Percentiles rank a stretch among this genome's conserved stretches.
Conservation (phyloP, 2,113 vertebrate genomes). For the Colistium nudipinnis region DNA sequence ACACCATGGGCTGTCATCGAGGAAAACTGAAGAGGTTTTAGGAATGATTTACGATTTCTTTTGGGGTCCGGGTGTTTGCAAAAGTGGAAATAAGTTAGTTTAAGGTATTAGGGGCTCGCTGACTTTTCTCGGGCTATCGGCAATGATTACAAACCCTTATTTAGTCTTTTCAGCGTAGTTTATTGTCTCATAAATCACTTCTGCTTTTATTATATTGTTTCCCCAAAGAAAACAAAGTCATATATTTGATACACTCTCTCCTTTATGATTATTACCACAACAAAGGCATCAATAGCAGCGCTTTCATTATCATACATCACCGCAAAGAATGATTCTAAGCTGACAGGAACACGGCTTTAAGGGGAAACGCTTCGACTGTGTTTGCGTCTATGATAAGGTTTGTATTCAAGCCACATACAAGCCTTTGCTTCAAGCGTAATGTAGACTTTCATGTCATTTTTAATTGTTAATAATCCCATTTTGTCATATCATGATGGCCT, state of each 20-base stretch:
- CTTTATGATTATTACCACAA: conserved; percentile 27
- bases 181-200: conserved; percentile 51
- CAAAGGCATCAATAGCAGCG: conserved; percentile 4
- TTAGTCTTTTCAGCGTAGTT: conserved; percentile 22
- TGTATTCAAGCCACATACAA: neutral
- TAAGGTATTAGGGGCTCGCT: conserved; percentile 25
- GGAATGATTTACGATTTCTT: conserved; percentile 32
- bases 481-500: conserved; percentile 8
- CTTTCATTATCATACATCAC: conserved; percentile 22
- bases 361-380: neutral
- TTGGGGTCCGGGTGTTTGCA: conserved; percentile 5
- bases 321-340: conserved; percentile 8
- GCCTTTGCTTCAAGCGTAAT: conserved; percentile 8
- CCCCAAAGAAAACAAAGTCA: conserved; percentile 27
- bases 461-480: conserved; percentile 27
- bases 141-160: conserved; percentile 27
- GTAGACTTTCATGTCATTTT: conserved; percentile 52
- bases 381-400: conserved; percentile 27
- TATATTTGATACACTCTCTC: conserved; percentile 3
- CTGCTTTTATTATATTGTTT: conserved; percentile 29
- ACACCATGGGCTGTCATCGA: conserved; percentile 35
- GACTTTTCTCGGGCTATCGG: conserved; percentile 15
- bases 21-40: conserved; percentile 14
- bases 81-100: conserved; percentile 36
- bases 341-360: neutral